Evolutionary conservation across 2,797 vertebrate genomes (phyloP), one percentile per base, ranked within the genome.

Genomic region (Antrozous pallidus): DNA sequence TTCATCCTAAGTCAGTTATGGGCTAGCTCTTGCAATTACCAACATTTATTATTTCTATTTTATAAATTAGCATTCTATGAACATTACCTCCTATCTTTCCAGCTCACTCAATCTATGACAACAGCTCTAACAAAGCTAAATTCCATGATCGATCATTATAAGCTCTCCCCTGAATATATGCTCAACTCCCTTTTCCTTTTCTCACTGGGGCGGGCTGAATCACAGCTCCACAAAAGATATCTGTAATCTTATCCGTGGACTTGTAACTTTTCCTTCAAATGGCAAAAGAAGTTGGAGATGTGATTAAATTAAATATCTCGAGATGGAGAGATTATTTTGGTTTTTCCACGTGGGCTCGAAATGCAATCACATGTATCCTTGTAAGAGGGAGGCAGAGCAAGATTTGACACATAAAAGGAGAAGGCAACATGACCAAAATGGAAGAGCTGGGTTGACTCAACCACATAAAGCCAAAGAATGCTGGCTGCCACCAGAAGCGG

Each of bases 41-140:
- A 54, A 73, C 0, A 33, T 31, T 3, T 24, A 16, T 31, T 54
- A 31, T 65, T 85, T 93, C 14, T 75, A 33, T n/a, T 82, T 81
- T 28, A 26, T 31, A 24, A 56, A 24, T n/a, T 47, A 70, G n/a
- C 3, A 14, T 91, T 78, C 58, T n/a, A 20, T 45, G 40, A 65
- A 24, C n/a, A 79, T 56, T 5, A 31, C 10, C 40, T 67, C 3
- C 10, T 71, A 12, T 81, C 18, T 70, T 82, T 74, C 8, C 2
- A 65, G 3, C 3, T 74, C 28, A 31, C 2, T 61, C 33, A 73
- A 4, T 61, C 45, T 90, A 0, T 58, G 8, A 83, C 4, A 33
- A 49, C 16, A 93, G 31, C 40, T 67, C 22, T 95, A 69, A 10
- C 11, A 51, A 85, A 82, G 3, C 40, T 83, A 79, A 85, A 69